phyloP scores from a whole-genome alignment of 37 sponge, comb jelly and placozoan genomes.

The Theonella swinhoei region DNA sequence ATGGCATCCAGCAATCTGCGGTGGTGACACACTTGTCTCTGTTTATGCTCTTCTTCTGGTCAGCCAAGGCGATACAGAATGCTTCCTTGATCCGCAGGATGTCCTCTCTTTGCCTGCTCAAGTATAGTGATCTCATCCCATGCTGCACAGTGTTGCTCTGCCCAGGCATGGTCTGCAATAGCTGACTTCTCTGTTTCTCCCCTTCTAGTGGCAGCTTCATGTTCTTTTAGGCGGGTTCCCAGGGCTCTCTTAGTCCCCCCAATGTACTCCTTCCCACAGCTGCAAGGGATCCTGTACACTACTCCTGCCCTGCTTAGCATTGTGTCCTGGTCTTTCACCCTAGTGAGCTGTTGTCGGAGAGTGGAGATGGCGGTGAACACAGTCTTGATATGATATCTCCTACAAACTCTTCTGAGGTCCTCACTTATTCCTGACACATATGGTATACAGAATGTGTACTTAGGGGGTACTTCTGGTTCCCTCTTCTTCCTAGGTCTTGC shows the following conservation, averaged over 20 bases:
- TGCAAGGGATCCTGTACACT: conserved; percentile 23
- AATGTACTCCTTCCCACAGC: conserved; percentile 10
- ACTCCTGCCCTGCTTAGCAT: background rate
- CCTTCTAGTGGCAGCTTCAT: conserved; percentile 21
- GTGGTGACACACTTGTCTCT: background rate
- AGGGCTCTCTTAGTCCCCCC: conserved; percentile 30
- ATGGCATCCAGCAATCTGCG: background rate
- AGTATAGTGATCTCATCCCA: background rate
- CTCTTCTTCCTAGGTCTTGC: background rate
- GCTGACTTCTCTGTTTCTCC: conserved; percentile 22
- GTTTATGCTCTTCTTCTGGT: background rate
- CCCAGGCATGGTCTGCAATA: background rate
- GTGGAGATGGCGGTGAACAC: conserved; percentile 16
- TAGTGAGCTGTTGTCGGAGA: conserved; percentile 1
- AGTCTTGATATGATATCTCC: background rate
- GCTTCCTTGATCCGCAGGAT: background rate
- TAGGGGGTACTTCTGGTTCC: conserved; percentile 6
- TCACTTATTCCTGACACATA: background rate
- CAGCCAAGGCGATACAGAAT: background rate
- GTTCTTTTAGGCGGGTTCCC: conserved; percentile 25
- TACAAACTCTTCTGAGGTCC: background rate
- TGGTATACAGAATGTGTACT: background rate
- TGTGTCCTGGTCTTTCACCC: conserved; percentile 16
- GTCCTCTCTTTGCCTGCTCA: background rate
- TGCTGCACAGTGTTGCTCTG: background rate